Evolutionary conservation across 2,888 invertebrate species (phyloP), one percentile per base, ranked within the genome.

Genomic region (Eurytoma californica): DNA sequence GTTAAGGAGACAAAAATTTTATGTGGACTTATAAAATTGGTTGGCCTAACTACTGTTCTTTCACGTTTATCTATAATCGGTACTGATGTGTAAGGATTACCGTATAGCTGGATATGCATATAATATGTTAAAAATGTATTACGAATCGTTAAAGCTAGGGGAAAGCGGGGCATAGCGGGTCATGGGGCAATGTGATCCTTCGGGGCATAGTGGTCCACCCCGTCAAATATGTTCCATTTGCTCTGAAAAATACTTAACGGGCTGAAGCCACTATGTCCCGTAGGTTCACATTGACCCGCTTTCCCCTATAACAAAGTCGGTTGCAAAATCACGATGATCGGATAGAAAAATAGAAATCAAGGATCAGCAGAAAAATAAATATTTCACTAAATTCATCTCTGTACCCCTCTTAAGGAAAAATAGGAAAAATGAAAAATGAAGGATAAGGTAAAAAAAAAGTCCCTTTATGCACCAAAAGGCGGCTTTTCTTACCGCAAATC

Each of bases 41-140:
- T 82, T 84, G 82, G 82, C 83, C 83, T 84, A 84, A 84, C 67
- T 82, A 80, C 66, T 80, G 77, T 80, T 82, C 77, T 82, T 83
- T 82, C 77, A 77, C 66, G 69, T 82, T 82, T 82, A 74, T 82
- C 80, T 82, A 78, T 70, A 75, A 72, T 82, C 66, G 70, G 73
- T 79, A 74, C 68, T 79, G 65, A 68, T 74, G 24, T 73, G 60
- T 60, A 28, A 72, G 53, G 65, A 82, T 72, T 82, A 78, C 77
- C 80, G 53, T 66, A 65, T 80, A 80, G 55, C 79, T 67, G 61
- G 58, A 67, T 73, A 72, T 81, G 69, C 77, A 79, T 82, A 79
- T 81, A 74, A 80, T 82, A 82, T 69, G 80, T 72, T 68, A 80
- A 74, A 82, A 76, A 82, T 39, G 9, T 82, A 82, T 75, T 75